Conservation (phyloP, 1,140 invertebrate genomes). For the Apis laboriosa region DNA sequence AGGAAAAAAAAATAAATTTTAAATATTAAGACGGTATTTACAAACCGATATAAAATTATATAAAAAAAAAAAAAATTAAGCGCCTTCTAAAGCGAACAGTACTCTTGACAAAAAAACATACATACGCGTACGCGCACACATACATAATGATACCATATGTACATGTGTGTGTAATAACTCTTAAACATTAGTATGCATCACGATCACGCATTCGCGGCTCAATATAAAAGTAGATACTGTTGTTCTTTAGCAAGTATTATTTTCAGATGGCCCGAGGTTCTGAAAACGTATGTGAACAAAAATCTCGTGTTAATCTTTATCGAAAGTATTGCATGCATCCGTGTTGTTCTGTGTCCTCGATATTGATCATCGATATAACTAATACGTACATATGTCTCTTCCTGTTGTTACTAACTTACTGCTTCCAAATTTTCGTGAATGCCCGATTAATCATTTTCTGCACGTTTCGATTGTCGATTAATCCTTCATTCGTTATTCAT, state of each 20-base stretch:
- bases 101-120: neutral
- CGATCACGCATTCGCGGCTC: conserved; percentile 39
- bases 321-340: conserved; percentile 59
- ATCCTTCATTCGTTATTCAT: neutral
- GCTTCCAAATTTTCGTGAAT: conserved; percentile 1
- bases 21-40: too few species aligned
- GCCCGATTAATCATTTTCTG: neutral
- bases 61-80: neutral
- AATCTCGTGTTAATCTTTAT: conserved; percentile 55
- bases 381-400: neutral
- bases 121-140: neutral
- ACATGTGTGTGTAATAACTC: conserved; percentile 8
- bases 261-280: conserved; percentile 80
- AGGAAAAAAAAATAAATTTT: neutral
- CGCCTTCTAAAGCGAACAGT: conserved; percentile 22
- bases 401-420: neutral
- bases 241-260: conserved; percentile 75
- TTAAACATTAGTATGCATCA: conserved; percentile 31
- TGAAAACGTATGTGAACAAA: conserved; percentile 78
- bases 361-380: conserved; percentile 10
- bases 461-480: neutral
- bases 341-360: conserved; percentile 33
- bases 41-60: too few species aligned
- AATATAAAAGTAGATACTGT: conserved; percentile 53
- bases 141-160: neutral